Evolutionary conservation across 2,113 vertebrate genomes (phyloP), one percentile per base, ranked within the genome.

Genomic region (Uropsilus gracilis): DNA sequence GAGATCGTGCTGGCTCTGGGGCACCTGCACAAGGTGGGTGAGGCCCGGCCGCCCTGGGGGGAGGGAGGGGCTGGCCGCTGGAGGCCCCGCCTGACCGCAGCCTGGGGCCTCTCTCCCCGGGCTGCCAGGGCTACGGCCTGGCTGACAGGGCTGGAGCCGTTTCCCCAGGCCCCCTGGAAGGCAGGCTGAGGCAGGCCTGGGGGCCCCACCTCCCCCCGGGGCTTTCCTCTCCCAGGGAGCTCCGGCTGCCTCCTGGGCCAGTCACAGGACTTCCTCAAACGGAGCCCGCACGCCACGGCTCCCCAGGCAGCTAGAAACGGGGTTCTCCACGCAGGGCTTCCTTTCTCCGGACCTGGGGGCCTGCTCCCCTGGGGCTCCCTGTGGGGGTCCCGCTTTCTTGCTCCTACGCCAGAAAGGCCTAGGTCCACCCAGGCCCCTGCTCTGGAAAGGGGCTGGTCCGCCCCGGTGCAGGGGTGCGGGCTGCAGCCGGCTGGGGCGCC

Each of bases 1-100:
- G 99, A 99, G 98, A 99, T 99, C 66, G 98, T 99, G 89, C 97
- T 99, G 93, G 99, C 99, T 1, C 97, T 99, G 75, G 99, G 99
- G 82, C 99, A 99, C 92, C 98, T 99, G 94, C 99, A 99, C 97
- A 99, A 99, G 99, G 99, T 99, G 95, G 86, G 98, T 55, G 94
- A 63, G 18, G 4, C 34, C 26, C 6, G 57, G 50, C n/a, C n/a
- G n/a, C n/a, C n/a, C n/a, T n/a, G n/a, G n/a, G n/a, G n/a, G n/a
- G n/a, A n/a, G n/a, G n/a, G 2, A 85, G 12, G n/a, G 28, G 69
- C 26, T 18, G 6, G 57, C 20, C 20, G 57, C 20, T 18, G 57
- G 20, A 3, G 57, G 8, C 8, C 16, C 20, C 20, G 57, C 7
- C 57, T 24, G 24, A 9, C 5, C 11, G 24, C 11, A 63, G 59